Percentiles rank a stretch among this genome's conserved stretches.
phyloP scores from a whole-genome alignment of 2,797 vertebrate genomes.

The Paratrypauchen microcephalus region DNA sequence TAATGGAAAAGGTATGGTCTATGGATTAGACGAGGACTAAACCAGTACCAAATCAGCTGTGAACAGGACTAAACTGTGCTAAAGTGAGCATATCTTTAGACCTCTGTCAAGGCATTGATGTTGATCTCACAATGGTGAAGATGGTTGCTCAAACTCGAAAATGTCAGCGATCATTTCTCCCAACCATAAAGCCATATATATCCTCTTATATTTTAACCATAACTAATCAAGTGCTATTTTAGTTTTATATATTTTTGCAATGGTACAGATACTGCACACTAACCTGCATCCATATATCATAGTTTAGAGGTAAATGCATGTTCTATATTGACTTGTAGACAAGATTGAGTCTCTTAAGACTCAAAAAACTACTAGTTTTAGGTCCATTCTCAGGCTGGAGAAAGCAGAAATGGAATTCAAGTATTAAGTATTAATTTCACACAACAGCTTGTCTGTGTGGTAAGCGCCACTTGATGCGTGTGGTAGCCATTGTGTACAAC shows the following conservation, averaged over 20 bases:
- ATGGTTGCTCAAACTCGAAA: too few relatives aligned
- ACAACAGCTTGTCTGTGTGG: constrained; percentile 21
- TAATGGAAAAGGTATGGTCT: not conserved
- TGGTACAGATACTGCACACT: too few relatives aligned
- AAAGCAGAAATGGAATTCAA: not conserved
- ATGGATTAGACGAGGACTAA: not conserved
- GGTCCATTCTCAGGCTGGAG: not conserved
- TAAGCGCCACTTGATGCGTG: constrained; percentile 23
- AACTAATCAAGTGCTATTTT: not conserved
- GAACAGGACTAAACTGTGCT: too few relatives aligned
- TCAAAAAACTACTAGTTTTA: not conserved
- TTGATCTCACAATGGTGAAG: too few relatives aligned
- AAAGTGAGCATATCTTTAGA: too few relatives aligned
- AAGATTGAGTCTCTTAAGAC: not conserved
- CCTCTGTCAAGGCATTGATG: too few relatives aligned
- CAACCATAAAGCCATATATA: not conserved
- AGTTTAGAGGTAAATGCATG: too few relatives aligned
- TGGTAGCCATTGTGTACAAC: constrained; percentile 23
- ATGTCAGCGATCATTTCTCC: too few relatives aligned
- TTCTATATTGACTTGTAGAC: not conserved
- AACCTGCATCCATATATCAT: too few relatives aligned
- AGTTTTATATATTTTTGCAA: not conserved
- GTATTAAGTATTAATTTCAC: constrained; percentile 14
- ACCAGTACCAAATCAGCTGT: not conserved
- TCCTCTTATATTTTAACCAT: not conserved